Conservation (phyloP, 2,888 invertebrate species). For the Athetis lepigone region DNA sequence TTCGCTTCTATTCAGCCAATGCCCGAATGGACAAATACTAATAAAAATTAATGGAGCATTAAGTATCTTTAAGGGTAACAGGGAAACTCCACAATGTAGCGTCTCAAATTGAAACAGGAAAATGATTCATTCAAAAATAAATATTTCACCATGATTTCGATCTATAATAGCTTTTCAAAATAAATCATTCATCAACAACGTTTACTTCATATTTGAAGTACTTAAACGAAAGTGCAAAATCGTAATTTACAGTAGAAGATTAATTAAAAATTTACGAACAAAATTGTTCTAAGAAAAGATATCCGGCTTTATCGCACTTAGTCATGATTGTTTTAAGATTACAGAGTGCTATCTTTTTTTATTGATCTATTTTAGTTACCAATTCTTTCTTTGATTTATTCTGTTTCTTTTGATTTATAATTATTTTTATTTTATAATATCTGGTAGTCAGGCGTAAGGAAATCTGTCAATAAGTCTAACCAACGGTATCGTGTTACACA, state of each 20-base stretch:
- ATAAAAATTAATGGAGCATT: constrained; percentile 22
- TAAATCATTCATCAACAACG: not conserved
- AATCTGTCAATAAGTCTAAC: too few relatives aligned
- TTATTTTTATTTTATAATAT: too few relatives aligned
- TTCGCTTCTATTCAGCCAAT: constrained; percentile 1
- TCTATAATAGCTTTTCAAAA: not conserved
- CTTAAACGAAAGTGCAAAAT: not conserved
- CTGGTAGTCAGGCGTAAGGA: too few relatives aligned
- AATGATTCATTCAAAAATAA: not conserved
- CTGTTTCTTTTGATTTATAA: too few relatives aligned
- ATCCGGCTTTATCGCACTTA: not conserved
- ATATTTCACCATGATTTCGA: not conserved
- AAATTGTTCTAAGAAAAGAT: not conserved
- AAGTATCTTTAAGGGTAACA: not conserved
- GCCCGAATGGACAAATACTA: constrained; percentile 7
- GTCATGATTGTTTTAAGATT: constrained; percentile 3
- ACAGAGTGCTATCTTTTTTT: not conserved
- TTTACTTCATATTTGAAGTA: not conserved
- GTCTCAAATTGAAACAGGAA: not conserved
- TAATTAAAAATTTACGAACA: not conserved
- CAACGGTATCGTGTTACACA: too few relatives aligned
- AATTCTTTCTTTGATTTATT: too few relatives aligned
- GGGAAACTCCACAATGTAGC: not conserved
- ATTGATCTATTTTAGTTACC: not conserved
- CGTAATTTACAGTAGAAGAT: not conserved